Evolutionary conservation across 2,797 vertebrate species (phyloP), one percentile per base, ranked within the genome.

Genomic region (Rhinichthys osculus): DNA sequence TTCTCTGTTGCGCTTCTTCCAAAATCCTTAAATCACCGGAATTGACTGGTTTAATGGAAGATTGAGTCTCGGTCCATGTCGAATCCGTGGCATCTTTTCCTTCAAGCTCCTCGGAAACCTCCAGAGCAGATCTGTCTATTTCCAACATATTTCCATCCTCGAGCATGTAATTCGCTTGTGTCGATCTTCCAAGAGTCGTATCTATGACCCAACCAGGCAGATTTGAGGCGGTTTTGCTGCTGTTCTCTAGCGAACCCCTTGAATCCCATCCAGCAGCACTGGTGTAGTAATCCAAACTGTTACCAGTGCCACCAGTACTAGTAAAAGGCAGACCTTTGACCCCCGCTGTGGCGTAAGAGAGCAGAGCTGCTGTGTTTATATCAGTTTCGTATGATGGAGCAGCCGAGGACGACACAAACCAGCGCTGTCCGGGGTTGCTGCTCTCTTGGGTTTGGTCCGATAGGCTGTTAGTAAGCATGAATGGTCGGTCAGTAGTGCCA

Each of bases 341-440:
- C 91, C 98, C 98, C 83, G 97, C 97, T 87, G 98, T 97, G 57
- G 98, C 97, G 94, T 99, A 98, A 73, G 98, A 98, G 83, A 99
- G 95, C 92, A 99, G 95, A 89, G 98, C 98, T 96, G 97, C 97
- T 84, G 98, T 97, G 94, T 99, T 98, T 92, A 96, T 95, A 88
- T 98, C 97, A 35, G 97, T 96, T 93, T 99, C 98, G 93, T 98
- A 99, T 92, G 97, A 97, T 92, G 98, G 97, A 93, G 97, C 95
- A 81, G 97, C 96, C 93, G 99, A 98, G 96, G 98, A 97, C 91
- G 98, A 95, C 93, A 99, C 98, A 93, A 99, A 99, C 98, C 98
- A 99, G 93, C 98, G 97, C 96, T 99, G 98, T 87, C 97, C 97
- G 92, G 98, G 97, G 71, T 8, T 97, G 91, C 96, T 96, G 88